A percentile compares a stretch with the other conserved stretches of the same genome.
Evolutionary conservation across 1,140 invertebrate species (phyloP).

Genomic region (Coenobita brevimanus): DNA sequence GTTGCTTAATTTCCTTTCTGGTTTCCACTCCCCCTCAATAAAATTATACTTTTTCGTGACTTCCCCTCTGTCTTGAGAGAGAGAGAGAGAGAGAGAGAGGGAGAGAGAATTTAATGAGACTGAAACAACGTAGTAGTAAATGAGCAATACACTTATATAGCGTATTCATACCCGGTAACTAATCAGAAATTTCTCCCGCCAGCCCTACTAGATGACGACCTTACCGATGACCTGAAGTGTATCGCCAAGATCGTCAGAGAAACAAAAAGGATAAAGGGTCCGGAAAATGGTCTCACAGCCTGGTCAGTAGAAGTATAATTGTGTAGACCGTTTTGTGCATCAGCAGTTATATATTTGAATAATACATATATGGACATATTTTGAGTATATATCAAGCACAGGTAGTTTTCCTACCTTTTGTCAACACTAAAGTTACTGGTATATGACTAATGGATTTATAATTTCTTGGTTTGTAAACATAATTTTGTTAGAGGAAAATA

Average conservation of each 20-base stretch:
- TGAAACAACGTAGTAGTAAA: not conserved
- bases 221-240: constrained; percentile 42
- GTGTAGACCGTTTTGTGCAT: not conserved
- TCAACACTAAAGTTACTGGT: no score
- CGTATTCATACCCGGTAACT: not conserved
- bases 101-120: no score
- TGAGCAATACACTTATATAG: not conserved
- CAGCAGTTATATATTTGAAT: not conserved
- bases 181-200: not conserved
- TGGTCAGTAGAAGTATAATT: constrained; percentile 13
- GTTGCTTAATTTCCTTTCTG: no score
- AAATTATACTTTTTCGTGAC: no score
- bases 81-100: no score
- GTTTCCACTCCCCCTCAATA: no score
- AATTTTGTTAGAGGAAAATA: no score
- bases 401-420: no score
- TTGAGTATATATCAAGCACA: no score
- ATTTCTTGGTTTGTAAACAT: no score
- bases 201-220: constrained; percentile 41
- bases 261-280: constrained; percentile 37
- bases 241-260: constrained; percentile 41
- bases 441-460: no score
- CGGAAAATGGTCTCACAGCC: constrained; percentile 22
- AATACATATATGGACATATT: not conserved
- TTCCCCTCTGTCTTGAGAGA: no score